A percentile compares a stretch with the other conserved stretches of the same genome.
These are phyloP conservation scores for Peromyscus nudipes DNA, from an alignment of 2,797 vertebrate species.

Conservation along the genomic window DNA sequence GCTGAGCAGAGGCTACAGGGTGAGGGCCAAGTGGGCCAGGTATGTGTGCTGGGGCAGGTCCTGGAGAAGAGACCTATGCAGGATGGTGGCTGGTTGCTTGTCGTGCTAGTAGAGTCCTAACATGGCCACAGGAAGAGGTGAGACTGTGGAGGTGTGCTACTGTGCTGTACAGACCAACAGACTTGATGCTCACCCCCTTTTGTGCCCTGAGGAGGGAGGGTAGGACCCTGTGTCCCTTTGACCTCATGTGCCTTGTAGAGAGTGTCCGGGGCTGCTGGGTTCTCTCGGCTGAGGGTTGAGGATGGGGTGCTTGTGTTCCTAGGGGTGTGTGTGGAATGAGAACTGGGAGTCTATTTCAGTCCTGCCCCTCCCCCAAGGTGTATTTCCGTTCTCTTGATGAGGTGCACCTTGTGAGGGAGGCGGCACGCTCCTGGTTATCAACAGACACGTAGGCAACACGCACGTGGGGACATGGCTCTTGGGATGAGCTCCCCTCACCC, in stretches of 20 bases:
- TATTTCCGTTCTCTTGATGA: conserved; percentile 54
- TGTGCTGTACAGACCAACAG: not conserved
- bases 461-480: not conserved
- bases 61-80: not conserved
- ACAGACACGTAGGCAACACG: not conserved
- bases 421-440: not conserved
- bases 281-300: not conserved
- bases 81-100: not conserved
- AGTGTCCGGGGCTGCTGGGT: not conserved
- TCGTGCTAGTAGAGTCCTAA: not conserved
- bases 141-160: not conserved
- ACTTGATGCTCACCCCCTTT: not conserved
- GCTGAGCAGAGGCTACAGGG: not conserved
- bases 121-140: not conserved
- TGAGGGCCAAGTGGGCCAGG: not conserved
- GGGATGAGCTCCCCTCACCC: not conserved
- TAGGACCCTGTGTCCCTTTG: not conserved
- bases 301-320: not conserved
- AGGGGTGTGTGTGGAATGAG: not conserved
- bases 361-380: not conserved
- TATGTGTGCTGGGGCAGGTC: not conserved
- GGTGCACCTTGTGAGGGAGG: conserved; percentile 14
- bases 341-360: conserved; percentile 13
- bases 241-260: not conserved
- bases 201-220: not conserved